A percentile compares a stretch with the other conserved stretches of the same genome.
phyloP scores from a whole-genome alignment of 1,140 invertebrate species.

The Conus ventricosus region DNA sequence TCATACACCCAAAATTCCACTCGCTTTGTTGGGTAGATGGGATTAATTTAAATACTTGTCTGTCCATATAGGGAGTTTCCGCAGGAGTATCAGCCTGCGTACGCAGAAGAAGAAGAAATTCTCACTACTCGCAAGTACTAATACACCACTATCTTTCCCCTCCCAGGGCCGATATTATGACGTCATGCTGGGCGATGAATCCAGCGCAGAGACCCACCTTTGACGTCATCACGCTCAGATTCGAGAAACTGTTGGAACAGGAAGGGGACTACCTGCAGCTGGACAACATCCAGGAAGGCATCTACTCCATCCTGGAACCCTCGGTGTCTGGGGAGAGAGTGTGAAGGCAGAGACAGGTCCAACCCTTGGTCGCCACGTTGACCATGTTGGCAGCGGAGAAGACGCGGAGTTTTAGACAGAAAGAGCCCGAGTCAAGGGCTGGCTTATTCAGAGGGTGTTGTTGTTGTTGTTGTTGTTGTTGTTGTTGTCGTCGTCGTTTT shows the following conservation, averaged over 20 bases:
- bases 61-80: too few species aligned
- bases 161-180: constrained; percentile 58
- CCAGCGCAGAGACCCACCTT: constrained; percentile 51
- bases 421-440: too few species aligned
- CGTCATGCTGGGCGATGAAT: constrained; percentile 50
- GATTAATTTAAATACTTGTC: too few species aligned
- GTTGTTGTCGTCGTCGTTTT: too few species aligned
- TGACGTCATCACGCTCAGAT: constrained; percentile 45
- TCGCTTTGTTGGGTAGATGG: too few species aligned
- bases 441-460: not conserved
- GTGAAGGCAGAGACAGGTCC: not conserved
- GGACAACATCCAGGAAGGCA: constrained; percentile 50
- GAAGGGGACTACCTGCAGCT: constrained; percentile 57
- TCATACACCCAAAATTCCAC: too few species aligned
- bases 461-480: not conserved
- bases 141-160: not conserved
- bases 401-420: not conserved
- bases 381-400: not conserved
- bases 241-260: constrained; percentile 55
- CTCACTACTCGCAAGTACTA: too few species aligned
- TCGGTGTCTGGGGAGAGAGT: constrained; percentile 15
- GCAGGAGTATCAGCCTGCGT: too few species aligned
- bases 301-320: constrained; percentile 21
- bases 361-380: not conserved
- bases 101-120: too few species aligned